Percentiles rank a stretch among this genome's conserved stretches.
phyloP scores from a whole-genome alignment of 2,113 vertebrate genomes.

The Numida meleagris region DNA sequence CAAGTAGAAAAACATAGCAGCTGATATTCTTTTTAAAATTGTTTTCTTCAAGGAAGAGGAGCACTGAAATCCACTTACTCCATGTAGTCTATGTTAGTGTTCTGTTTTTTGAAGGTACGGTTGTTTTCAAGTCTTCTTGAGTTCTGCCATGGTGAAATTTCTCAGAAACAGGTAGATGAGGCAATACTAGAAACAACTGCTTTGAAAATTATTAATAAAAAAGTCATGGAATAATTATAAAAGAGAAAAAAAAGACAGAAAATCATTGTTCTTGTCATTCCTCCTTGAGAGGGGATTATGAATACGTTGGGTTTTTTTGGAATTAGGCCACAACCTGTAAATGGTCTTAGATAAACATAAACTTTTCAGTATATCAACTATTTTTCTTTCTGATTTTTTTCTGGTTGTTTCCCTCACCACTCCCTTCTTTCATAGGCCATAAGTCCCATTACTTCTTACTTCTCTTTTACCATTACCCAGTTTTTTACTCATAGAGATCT shows the following conservation, averaged over 20 bases:
- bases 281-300: fast-evolving
- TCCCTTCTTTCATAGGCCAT: background rate
- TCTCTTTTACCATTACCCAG: background rate
- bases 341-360: background rate
- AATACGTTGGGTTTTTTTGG: background rate
- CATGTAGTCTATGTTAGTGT: background rate
- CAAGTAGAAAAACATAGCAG: background rate
- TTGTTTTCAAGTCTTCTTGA: background rate
- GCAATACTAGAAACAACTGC: background rate
- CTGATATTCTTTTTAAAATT: background rate
- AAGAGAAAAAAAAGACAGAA: background rate
- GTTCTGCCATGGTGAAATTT: background rate
- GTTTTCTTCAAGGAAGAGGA: background rate
- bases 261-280: background rate
- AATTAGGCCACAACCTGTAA: background rate
- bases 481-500: background rate
- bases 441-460: background rate
- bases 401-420: background rate
- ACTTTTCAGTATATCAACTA: background rate
- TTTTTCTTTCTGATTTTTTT: background rate
- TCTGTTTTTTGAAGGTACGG: background rate
- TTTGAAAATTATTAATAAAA: background rate
- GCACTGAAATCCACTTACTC: background rate
- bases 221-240: background rate
- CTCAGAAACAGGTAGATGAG: background rate